Conservation (phyloP, 2,797 vertebrate genomes). For the Anableps anableps region DNA sequence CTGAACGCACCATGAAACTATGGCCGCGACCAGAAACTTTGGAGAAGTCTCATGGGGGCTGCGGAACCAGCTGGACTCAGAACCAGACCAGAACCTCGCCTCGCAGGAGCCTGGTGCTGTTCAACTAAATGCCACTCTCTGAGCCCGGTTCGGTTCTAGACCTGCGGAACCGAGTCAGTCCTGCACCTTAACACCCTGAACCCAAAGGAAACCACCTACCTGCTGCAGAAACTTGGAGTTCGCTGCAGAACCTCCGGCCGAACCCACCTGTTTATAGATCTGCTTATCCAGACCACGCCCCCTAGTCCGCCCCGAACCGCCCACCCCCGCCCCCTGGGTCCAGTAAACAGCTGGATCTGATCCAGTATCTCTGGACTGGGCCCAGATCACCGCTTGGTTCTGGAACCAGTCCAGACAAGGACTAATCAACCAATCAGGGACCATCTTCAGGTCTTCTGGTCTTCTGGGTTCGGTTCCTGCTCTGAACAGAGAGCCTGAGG, state of each 20-base stretch:
- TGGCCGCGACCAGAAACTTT: too few relatives aligned
- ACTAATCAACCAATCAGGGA: neutral
- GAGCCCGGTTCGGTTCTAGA: neutral
- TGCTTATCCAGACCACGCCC: neutral
- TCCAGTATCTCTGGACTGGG: neutral
- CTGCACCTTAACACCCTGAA: neutral
- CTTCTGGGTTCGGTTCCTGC: neutral
- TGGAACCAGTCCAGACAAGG: neutral
- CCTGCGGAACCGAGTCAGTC: neutral
- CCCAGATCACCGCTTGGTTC: neutral
- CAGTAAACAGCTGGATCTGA: neutral
- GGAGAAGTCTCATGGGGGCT: neutral
- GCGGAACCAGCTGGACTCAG: neutral
- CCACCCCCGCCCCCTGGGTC: neutral
- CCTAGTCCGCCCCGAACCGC: neutral
- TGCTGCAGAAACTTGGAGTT: neutral
- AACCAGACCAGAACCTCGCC: neutral
- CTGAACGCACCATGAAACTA: neutral
- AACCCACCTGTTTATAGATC: neutral
- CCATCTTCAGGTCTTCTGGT: neutral
- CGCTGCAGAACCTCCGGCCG: neutral
- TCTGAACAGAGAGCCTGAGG: neutral
- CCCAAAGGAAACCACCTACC: neutral
- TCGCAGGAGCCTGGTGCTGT: neutral
- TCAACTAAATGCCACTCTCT: neutral